phyloP scores from a whole-genome alignment of 1,140 invertebrate species.

The Phthorimaea operculella region DNA sequence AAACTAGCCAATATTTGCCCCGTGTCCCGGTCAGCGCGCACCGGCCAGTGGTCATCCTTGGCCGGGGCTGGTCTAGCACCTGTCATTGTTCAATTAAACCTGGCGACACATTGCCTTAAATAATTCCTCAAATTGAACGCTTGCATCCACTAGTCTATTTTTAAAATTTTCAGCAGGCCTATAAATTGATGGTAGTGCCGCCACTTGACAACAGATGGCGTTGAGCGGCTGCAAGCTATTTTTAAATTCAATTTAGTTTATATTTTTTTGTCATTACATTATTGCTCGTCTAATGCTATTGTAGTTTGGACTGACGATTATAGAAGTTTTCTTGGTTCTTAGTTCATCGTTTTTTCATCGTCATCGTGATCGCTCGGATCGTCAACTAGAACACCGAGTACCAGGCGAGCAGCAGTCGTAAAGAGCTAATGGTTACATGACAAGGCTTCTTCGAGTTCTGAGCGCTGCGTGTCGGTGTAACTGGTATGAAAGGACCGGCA shows the following conservation, averaged over 20 bases:
- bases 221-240: slow-evolving; percentile 13
- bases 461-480: slow-evolving; percentile 20
- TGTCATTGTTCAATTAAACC: slow-evolving; percentile 56
- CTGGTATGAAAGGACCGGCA: slow-evolving; percentile 24
- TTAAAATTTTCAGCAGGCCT: not conserved
- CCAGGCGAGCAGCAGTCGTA: slow-evolving; percentile 39
- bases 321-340: slow-evolving; percentile 1
- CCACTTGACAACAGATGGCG: slow-evolving; percentile 56
- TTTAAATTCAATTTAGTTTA: slow-evolving; percentile 11
- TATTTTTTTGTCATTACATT: slow-evolving; percentile 16
- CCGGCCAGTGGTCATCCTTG: slow-evolving; percentile 56
- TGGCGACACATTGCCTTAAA: slow-evolving; percentile 52
- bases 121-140: slow-evolving; percentile 40
- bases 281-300: slow-evolving; percentile 13
- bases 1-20: slow-evolving; percentile 35
- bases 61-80: slow-evolving; percentile 39
- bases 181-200: slow-evolving; percentile 4
- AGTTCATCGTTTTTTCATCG: slow-evolving; percentile 11
- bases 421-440: slow-evolving; percentile 20
- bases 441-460: slow-evolving; percentile 20
- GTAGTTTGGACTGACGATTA: slow-evolving; percentile 14
- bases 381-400: slow-evolving; percentile 63
- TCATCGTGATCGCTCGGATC: slow-evolving; percentile 43
- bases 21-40: slow-evolving; percentile 29
- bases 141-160: slow-evolving; percentile 12